Evolutionary conservation across 2,888 invertebrate species (phyloP), one percentile per base, ranked within the genome.

Genomic region (Orgyia antiqua): DNA sequence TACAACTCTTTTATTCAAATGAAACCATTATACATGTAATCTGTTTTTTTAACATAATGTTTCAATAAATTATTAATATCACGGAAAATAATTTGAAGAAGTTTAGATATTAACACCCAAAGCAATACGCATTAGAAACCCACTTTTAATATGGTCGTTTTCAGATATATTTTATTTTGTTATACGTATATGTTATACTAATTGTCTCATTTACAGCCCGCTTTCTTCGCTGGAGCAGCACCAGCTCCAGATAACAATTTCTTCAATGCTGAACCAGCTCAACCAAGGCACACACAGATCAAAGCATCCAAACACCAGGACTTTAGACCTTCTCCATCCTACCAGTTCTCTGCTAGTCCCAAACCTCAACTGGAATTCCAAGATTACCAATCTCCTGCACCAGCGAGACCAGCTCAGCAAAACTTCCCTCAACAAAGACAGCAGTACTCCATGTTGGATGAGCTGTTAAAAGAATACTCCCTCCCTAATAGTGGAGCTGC

Each of bases 401-500:
- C 37, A 1, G 9, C 25, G 0, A 30, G 29, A 10, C 35, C 58
- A 43, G 55, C 56, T 19, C 58, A 61, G 4, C 33, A 56, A 32
- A 40, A 55, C 44, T 59, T 55, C 51, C n/a, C 13, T 13, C 24
- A 4, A 8, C 12, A 9, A 13, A 12, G n/a, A 8, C 57, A 71
- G 34, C 42, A 48, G 4, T 87, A 63, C 69, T 88, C 74, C 31
- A 87, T 94, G 70, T 83, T 95, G 26, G 95, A 95, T 64, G 93
- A 94, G 62, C 88, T 95, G 29, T 90, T 94, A 28, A 92, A 92
- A 62, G 94, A 95, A 55, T 95, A 93, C 61, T 91, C 93, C 7
- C 72, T 95, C 27, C 95, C 94, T 0, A 88, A 90, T 45, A 88
- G 87, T 4, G 90, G 90, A 13, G 87, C 90, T 5, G 88, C 92